Conservation (phyloP, 1,140 invertebrate species). For the Leptoteleia sp. region DNA sequence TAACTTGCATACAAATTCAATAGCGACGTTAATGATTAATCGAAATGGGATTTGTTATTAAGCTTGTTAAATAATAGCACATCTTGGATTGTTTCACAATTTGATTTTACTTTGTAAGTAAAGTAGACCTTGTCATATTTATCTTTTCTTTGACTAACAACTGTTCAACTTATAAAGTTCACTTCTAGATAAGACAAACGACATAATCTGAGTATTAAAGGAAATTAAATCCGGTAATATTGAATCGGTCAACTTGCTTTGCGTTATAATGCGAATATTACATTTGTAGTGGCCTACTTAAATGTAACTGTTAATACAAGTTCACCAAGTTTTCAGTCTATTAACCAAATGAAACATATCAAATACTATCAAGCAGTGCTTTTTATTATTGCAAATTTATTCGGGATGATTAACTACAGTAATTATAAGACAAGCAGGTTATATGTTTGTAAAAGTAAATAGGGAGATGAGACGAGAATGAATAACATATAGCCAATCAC, state of each 20-base stretch:
- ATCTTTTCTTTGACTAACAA: constrained; percentile 12
- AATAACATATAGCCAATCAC: constrained; percentile 19
- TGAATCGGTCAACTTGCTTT: constrained; percentile 18
- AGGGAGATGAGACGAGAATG: constrained; percentile 15
- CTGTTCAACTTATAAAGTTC: constrained; percentile 5
- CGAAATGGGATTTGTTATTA: too few relatives aligned
- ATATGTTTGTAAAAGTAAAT: constrained; percentile 21
- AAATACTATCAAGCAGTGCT: constrained; percentile 19
- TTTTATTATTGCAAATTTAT: constrained; percentile 18
- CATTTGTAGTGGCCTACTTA: constrained; percentile 32
- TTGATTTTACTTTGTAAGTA: neutral
- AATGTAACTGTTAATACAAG: constrained; percentile 48
- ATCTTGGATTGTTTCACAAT: constrained; percentile 5
- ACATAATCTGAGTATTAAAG: constrained; percentile 11
- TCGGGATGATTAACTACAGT: constrained; percentile 34
- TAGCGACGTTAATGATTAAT: too few relatives aligned
- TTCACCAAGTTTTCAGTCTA: constrained; percentile 50
- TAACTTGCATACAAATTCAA: too few relatives aligned
- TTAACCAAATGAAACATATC: constrained; percentile 41
- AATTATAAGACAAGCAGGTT: constrained; percentile 43
- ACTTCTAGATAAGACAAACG: constrained; percentile 12
- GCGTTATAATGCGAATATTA: constrained; percentile 18
- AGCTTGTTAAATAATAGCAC: too few relatives aligned
- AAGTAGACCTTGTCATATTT: constrained; percentile 14
- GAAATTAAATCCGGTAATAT: constrained; percentile 20